phyloP scores from a whole-genome alignment of 1,140 invertebrate genomes.

The Ephestia elutella region DNA sequence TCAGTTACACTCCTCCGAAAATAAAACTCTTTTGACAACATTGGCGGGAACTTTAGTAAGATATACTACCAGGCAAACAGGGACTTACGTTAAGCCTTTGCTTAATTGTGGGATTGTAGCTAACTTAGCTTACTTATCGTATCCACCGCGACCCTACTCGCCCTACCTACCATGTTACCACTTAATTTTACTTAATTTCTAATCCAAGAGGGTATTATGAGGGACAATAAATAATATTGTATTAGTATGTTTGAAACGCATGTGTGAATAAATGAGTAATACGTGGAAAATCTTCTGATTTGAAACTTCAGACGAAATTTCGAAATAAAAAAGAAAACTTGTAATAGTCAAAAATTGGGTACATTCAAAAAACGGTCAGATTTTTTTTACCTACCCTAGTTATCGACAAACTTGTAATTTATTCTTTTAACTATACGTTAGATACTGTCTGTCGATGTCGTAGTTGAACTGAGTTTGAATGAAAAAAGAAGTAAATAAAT shows the following conservation, averaged over 20 bases:
- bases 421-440: no score
- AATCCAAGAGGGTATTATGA: not conserved
- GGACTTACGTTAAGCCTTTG: constrained; percentile 29
- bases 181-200: constrained; percentile 18
- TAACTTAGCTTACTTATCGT: constrained; percentile 33
- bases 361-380: no score
- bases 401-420: no score
- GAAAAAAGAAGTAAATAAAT: no score
- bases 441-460: no score
- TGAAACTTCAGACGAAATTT: no score
- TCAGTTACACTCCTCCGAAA: not conserved
- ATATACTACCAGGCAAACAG: constrained; percentile 3
- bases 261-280: not conserved
- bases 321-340: no score
- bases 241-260: not conserved
- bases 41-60: constrained; percentile 9
- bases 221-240: not conserved
- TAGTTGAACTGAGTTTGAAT: no score
- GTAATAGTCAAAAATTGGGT: no score
- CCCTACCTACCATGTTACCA: constrained; percentile 15
- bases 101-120: constrained; percentile 37
- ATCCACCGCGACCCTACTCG: constrained; percentile 21
- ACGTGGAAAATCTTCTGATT: no score
- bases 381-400: no score
- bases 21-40: not conserved